Evolutionary conservation across 2,797 vertebrate species (phyloP), one percentile per base, ranked within the genome.

Genomic region (Molossus molossus): DNA sequence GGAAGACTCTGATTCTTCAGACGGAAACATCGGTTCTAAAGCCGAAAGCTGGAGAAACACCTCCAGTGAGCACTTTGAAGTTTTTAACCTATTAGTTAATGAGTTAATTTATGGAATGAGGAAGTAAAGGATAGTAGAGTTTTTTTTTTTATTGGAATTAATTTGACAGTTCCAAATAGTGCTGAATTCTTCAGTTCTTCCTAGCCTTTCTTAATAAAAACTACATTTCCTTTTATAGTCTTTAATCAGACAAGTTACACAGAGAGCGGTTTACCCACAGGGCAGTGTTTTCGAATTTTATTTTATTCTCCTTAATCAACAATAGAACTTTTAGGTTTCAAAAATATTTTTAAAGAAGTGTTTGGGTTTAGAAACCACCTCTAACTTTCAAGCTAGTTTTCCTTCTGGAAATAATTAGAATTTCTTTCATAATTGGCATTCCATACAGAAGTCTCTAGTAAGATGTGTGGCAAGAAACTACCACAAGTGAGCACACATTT

Each of bases 31-130:
- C 1, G 13, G 96, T 93, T 98, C 90, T 57, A 29, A 25, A 25
- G 82, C 77, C 75, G 96, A 95, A 95, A 97, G 90, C 6, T 0
- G 65, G 94, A 98, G 91, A 95, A 98, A 85, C 96, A 97, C 95
- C 40, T 91, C 90, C 82, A 0, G 97, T 98, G 98, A 98, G 98
- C 98, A 7, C 96, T 97, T 87, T 94, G 60, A 97, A 33, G 92
- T 97, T 97, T 94, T 98, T 97, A 96, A 92, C 96, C 72, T 2
- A 3, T 72, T 77, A 58, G 92, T 81, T 89, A 67, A 80, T 64
- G 70, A 94, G 37, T 94, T 95, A 86, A 64, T 60, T 95, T 85
- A 82, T 75, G 67, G 58, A 82, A 96, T 93, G 29, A 40, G n/a
- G 25, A 70, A 58, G 3, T 70, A 75, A 91, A 88, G 8, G 9